phyloP scores from a whole-genome alignment of 2,113 vertebrate genomes.

The Lonchura striata region DNA sequence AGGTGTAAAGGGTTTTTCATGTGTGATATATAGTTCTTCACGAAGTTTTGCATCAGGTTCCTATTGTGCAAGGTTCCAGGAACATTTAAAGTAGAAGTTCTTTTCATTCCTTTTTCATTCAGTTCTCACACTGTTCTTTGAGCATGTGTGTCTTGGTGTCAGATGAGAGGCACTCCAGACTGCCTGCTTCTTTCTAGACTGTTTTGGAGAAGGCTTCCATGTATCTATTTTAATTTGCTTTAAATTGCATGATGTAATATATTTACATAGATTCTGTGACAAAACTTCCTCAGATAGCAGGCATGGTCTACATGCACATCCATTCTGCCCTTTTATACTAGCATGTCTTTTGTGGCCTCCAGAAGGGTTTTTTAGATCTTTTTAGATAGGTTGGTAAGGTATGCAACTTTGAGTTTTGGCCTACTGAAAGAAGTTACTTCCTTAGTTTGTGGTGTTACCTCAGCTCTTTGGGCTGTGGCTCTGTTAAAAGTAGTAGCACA shows the following conservation, averaged over 20 bases:
- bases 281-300: neutral
- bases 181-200: neutral
- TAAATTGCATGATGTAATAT: neutral
- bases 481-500: neutral
- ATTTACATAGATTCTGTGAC: fast-evolving
- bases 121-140: neutral
- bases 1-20: neutral
- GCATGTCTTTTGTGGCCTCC: neutral
- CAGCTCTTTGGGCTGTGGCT: neutral
- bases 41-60: neutral
- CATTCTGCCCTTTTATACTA: neutral
- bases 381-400: neutral
- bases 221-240: neutral
- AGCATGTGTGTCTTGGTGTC: neutral
- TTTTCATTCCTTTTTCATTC: neutral
- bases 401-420: neutral
- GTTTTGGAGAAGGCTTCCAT: neutral
- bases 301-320: neutral
- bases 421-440: neutral
- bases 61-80: neutral
- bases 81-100: neutral
- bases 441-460: neutral
- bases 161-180: neutral
- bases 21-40: neutral
- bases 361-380: neutral